A percentile compares a stretch with the other conserved stretches of the same genome.
Evolutionary conservation across 2,113 vertebrate genomes (phyloP).

Genomic region (Spea multiplicata): DNA sequence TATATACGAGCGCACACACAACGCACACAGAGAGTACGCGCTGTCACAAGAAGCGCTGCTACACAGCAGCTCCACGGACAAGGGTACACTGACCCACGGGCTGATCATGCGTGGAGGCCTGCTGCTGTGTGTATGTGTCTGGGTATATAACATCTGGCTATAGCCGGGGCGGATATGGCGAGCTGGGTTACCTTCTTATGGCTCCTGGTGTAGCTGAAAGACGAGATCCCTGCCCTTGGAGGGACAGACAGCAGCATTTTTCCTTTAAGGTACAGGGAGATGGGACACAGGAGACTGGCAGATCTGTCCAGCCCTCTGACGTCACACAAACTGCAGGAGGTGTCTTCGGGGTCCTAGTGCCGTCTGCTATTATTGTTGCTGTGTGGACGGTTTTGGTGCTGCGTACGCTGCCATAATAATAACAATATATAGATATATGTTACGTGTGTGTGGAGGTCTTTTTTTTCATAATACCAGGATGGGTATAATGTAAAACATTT

Average conservation of each 20-base stretch:
- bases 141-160: background rate
- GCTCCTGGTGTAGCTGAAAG: conserved; percentile 80
- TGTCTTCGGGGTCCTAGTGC: conserved; percentile 55
- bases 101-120: conserved; percentile 39
- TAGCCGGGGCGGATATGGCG: conserved; percentile 37
- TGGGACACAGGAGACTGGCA: conserved; percentile 51
- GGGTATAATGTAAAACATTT: no score
- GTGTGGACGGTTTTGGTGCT: no score
- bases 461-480: no score
- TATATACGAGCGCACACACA: background rate
- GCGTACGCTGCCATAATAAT: no score
- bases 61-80: conserved; percentile 16
- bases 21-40: background rate
- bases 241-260: conserved; percentile 90
- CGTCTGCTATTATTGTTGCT: background rate
- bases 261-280: conserved; percentile 63
- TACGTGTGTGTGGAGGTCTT: no score
- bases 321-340: conserved; percentile 28
- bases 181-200: conserved; percentile 79
- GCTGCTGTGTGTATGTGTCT: conserved; percentile 1
- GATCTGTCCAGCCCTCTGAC: conserved; percentile 46
- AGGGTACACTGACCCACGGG: conserved; percentile 34
- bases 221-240: conserved; percentile 83
- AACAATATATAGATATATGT: no score
- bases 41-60: background rate